These are phyloP conservation scores for Lasioglossum marginatum DNA, from an alignment of 2,888 invertebrate species.

Conservation along the genomic window DNA sequence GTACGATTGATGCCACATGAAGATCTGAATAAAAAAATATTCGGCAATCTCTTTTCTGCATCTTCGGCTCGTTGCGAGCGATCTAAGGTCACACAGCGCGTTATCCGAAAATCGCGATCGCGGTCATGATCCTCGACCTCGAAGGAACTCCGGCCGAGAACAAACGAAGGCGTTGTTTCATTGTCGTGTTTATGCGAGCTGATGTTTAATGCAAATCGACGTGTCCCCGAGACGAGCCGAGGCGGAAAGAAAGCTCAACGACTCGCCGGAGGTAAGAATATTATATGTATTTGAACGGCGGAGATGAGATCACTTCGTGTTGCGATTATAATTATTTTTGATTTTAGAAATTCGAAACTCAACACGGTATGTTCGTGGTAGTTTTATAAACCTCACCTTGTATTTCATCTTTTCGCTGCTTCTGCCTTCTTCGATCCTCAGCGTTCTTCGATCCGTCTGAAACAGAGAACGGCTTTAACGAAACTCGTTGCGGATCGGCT, in stretches of 20 bases:
- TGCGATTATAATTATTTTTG: conserved; percentile 6
- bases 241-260: conserved; percentile 14
- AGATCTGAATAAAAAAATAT: not conserved
- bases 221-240: conserved; percentile 19
- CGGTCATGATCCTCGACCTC: conserved; percentile 1
- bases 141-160: conserved; percentile 3
- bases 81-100: not conserved
- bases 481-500: not conserved
- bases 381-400: conserved; percentile 74
- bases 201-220: conserved; percentile 57
- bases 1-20: not conserved
- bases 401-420: conserved; percentile 75
- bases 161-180: conserved; percentile 42
- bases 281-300: not conserved
- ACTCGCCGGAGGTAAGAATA: not conserved
- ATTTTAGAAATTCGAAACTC: not conserved
- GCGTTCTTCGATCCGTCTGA: conserved; percentile 60
- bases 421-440: not conserved
- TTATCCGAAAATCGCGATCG: conserved; percentile 4
- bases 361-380: not conserved
- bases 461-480: conserved; percentile 65
- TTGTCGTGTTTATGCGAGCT: conserved; percentile 16
- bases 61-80: not conserved
- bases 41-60: not conserved
- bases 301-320: not conserved